A percentile compares a stretch with the other conserved stretches of the same genome.
Evolutionary conservation across 2,113 vertebrate genomes (phyloP).

Genomic region (Carassius gibelio): DNA sequence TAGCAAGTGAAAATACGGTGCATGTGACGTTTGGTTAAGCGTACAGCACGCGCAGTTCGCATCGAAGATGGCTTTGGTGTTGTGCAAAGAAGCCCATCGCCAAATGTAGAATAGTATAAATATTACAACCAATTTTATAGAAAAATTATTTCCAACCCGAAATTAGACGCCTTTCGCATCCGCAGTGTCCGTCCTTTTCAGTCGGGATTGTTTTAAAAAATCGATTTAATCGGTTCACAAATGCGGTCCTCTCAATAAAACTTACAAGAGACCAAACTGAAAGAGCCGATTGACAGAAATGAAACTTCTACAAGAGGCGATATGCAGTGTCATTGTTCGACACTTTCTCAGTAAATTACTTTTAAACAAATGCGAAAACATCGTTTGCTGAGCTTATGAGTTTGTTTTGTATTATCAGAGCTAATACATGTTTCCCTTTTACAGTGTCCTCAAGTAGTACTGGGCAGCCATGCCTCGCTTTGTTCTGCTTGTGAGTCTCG

Average conservation of each 20-base stretch:
- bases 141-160: not conserved
- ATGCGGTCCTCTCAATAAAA: not conserved
- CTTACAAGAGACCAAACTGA: too few species aligned
- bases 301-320: not conserved
- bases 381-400: not conserved
- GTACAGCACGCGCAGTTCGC: not conserved
- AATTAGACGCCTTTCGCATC: not conserved
- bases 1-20: too few species aligned
- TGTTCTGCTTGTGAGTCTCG: conserved; percentile 22
- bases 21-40: too few species aligned
- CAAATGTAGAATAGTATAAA: not conserved
- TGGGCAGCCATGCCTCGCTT: conserved; percentile 31
- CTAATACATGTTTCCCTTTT: not conserved
- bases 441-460: conserved; percentile 2
- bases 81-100: not conserved
- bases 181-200: not conserved
- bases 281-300: not conserved
- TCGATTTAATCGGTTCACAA: not conserved
- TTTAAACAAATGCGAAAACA: not conserved
- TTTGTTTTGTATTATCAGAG: not conserved
- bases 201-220: not conserved
- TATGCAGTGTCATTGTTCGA: not conserved
- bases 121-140: too few species aligned
- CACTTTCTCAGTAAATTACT: not conserved
- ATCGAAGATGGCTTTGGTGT: too few species aligned